Percentiles rank a stretch among this genome's conserved stretches.
phyloP scores from a whole-genome alignment of 2,797 vertebrate genomes.

The Potorous gilbertii region DNA sequence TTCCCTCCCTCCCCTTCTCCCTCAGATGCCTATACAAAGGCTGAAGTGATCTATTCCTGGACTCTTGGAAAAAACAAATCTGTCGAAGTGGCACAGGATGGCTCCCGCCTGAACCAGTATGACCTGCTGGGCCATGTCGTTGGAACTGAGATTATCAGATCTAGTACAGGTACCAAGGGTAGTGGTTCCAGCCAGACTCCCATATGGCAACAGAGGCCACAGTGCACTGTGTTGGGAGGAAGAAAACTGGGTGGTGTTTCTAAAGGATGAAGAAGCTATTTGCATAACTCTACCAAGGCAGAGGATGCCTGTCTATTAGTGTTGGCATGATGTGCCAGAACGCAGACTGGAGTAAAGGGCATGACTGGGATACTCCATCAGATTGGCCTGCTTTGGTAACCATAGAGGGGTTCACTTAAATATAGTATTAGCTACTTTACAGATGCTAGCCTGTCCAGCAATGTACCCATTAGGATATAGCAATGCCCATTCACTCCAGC shows the following conservation, averaged over 20 bases:
- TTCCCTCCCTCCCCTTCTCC: constrained; percentile 51
- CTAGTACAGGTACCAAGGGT: constrained; percentile 93
- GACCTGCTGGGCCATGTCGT: constrained; percentile 96
- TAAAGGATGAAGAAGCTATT: constrained; percentile 32
- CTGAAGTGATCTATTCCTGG: constrained; percentile 98
- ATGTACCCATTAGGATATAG: neutral
- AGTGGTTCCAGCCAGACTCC: neutral
- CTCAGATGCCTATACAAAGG: constrained; percentile 98
- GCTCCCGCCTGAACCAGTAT: constrained; percentile 97
- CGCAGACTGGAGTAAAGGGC: neutral
- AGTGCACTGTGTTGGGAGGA: neutral
- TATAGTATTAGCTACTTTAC: neutral
- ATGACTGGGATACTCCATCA: neutral
- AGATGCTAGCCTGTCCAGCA: constrained; percentile 17
- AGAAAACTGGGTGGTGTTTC: neutral
- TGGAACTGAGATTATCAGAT: constrained; percentile 97
- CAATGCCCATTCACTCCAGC: constrained; percentile 1
- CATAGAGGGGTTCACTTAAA: constrained; percentile 49
- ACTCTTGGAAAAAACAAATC: constrained; percentile 94
- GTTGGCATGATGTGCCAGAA: neutral
- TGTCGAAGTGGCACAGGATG: constrained; percentile 95
- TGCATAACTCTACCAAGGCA: neutral
- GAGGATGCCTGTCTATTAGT: neutral
- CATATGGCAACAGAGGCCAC: constrained; percentile 15
- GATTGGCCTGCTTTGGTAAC: neutral